phyloP scores from a whole-genome alignment of 2,113 vertebrate species.

The Leptobrachium ailaonicum region DNA sequence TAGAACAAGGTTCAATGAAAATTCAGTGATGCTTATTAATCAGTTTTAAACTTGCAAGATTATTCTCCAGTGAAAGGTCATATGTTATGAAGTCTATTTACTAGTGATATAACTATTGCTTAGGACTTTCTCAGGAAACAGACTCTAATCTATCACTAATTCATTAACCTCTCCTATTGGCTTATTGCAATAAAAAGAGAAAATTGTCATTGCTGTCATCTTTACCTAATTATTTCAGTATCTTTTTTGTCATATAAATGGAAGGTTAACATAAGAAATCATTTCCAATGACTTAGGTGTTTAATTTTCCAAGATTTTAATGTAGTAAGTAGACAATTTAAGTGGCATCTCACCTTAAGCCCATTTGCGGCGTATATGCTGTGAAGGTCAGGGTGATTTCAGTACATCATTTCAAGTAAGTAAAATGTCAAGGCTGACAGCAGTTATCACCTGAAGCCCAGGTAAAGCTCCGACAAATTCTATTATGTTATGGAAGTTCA shows the following conservation, averaged over 20 bases:
- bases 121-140: too few species aligned
- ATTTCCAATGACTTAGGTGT: background rate
- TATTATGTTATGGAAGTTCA: background rate
- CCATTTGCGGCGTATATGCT: slow-evolving; percentile 8
- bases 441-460: slow-evolving; percentile 1
- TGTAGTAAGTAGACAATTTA: background rate
- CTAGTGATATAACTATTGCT: too few species aligned
- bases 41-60: too few species aligned
- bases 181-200: too few species aligned
- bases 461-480: slow-evolving; percentile 5
- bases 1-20: too few species aligned
- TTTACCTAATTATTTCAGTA: background rate
- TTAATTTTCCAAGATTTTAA: background rate
- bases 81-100: too few species aligned
- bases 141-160: too few species aligned
- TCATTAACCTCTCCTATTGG: too few species aligned
- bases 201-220: slow-evolving; percentile 1
- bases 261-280: background rate
- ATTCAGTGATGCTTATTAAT: too few species aligned
- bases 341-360: slow-evolving; percentile 19
- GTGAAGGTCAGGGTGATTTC: slow-evolving; percentile 17
- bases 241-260: background rate
- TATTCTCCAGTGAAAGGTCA: too few species aligned
- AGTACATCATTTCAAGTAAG: slow-evolving; percentile 14
- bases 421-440: slow-evolving; percentile 21